Evolutionary conservation across 1,140 invertebrate species (phyloP), one percentile per base, ranked within the genome.

Genomic region (Drosophila serrata): DNA sequence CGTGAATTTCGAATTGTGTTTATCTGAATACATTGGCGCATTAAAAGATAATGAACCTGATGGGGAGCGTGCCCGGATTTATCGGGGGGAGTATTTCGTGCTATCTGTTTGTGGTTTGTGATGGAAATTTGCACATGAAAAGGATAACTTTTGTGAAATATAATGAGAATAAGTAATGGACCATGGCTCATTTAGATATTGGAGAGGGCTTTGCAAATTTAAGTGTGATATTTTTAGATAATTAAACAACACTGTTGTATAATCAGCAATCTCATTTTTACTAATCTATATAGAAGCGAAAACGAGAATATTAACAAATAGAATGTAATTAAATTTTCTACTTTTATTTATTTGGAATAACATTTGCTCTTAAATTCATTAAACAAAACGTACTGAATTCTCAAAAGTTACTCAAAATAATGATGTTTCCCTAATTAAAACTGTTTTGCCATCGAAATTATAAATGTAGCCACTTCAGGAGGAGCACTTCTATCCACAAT

Each of bases 1-100:
- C 51, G 84, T 88, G 84, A 84, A 88, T 87, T 87, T 80, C 49
- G 64, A 80, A 80, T 82, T 88, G 67, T 82, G 67, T 82, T 87
- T 87, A 86, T 86, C 79, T 53, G 67, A 73, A 85, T 61, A 75
- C 68, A 60, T 51, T 79, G 58, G 31, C 64, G 63, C 76, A 84
- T 84, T 84, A 90, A 80, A 81, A 70, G 85, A 90, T 88, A 88
- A 88, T 90, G 73, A 82, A 82, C 63, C 65, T 6, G 42, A 22
- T 68, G 55, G 42, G 29, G 13, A 37, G 40, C 17, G 35, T 22
- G 22, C 51, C 27, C 31, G 22, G 73, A 74, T 70, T 61, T 59
- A 55, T 65, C 33, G 61, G 12, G 35, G 53, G 56, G 11, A 33
- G 17, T 6, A n/a, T 27, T 31, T 13, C 8, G 45, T 24, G 13